Base-by-base conservation (phyloP, 2,113 vertebrate species). In the Poecilia latipinna region DNA sequence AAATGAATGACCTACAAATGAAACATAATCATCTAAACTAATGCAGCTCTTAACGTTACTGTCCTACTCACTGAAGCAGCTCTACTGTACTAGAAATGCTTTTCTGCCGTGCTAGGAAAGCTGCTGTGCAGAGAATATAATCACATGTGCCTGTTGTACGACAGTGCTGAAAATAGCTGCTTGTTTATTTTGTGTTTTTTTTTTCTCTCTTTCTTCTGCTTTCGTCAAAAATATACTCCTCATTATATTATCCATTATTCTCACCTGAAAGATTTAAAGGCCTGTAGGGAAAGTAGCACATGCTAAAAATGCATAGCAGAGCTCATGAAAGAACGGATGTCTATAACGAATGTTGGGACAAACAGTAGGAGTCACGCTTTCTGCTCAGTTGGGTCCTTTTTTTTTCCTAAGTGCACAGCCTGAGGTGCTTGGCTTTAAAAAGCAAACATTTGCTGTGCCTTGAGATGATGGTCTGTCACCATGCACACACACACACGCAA, bases 301-400 rank as follows among this genome's bases (percentile, higher is more conserved):
- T n/a, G 61, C n/a, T 67, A 31, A 68, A 66, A 76, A 28, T 68
- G 28, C 74, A 68, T 51, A 63, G 65, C 68, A 26, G 42, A 77
- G 74, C 68, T 89, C 29, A 54, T 2, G 17, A 85, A 89, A 54
- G 15, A 54, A 24, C 10, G 3, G 8, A 57, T 90, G 80, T 79
- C 74, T 12, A 12, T 31, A 65, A 61, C 26, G 69, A 72, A 67
- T 35, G 70, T 42, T 35, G 74, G 72, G 75, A 54, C 57, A 15
- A 68, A 65, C 54, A 77, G 77, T 84, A 68, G 63, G 35, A 85
- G 78, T 60, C 77, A 32, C 70, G 74, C 74, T 89, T 88, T 80
- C 78, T 75, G 54, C 83, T 75, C 35, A 83, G 65, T 68, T 80
- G 67, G 79, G 81, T 72, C 69, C 71, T 61, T 84, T 89, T 88